These are phyloP conservation scores for Solen grandis DNA, from an alignment of 1,140 invertebrate genomes.

Conservation along the genomic window DNA sequence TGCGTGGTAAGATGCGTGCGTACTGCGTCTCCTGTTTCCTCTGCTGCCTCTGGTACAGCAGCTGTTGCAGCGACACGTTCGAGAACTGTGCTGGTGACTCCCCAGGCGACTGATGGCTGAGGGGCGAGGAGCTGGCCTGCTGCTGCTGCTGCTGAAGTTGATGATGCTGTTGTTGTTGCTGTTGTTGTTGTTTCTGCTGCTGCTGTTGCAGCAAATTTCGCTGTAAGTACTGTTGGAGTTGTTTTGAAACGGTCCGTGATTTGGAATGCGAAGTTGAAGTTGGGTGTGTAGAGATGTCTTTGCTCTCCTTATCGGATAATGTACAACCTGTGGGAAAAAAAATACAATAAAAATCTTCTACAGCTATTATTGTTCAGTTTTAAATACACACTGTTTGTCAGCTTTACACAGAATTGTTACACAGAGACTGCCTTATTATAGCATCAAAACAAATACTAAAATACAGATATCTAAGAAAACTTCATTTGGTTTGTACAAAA, in stretches of 20 bases:
- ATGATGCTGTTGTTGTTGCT: slow-evolving; percentile 13
- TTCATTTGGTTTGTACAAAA: too few relatives aligned
- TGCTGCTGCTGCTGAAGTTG: not conserved
- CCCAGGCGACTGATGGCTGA: not conserved
- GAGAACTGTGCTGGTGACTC: slow-evolving; percentile 19
- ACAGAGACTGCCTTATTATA: too few relatives aligned
- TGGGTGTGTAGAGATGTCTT: slow-evolving; percentile 10
- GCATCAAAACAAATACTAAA: too few relatives aligned
- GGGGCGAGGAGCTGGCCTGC: not conserved
- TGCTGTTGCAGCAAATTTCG: slow-evolving; percentile 39
- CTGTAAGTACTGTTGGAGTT: slow-evolving; percentile 38
- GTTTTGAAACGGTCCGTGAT: slow-evolving; percentile 39
- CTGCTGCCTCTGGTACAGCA: slow-evolving; percentile 11
- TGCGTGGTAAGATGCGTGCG: slow-evolving; percentile 13
- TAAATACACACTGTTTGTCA: too few relatives aligned
- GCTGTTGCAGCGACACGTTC: slow-evolving; percentile 3
- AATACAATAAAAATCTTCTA: too few relatives aligned
- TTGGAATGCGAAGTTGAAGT: slow-evolving; percentile 23
- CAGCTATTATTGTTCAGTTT: too few relatives aligned
- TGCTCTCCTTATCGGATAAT: slow-evolving; percentile 21
- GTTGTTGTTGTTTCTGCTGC: slow-evolving; percentile 37
- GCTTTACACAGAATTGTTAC: too few relatives aligned
- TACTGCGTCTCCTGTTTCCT: slow-evolving; percentile 1
- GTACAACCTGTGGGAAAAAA: slow-evolving; percentile 19
- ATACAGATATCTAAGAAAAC: too few relatives aligned